phyloP scores from a whole-genome alignment of 2,888 invertebrate genomes.

The Ophraella communa region DNA sequence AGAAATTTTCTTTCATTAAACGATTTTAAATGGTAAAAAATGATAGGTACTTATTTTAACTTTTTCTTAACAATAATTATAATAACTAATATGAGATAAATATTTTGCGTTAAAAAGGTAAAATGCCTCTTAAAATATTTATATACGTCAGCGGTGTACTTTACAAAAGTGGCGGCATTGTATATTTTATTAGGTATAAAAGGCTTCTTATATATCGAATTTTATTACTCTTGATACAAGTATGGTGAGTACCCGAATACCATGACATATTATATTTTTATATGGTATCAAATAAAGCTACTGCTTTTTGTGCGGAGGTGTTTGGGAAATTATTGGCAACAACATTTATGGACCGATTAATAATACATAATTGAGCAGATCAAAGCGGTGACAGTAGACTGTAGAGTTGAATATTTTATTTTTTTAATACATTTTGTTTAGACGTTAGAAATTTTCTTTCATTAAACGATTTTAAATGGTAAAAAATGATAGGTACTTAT shows the following conservation, averaged over 20 bases:
- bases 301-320: not conserved
- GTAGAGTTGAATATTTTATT: too few relatives aligned
- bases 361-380: too few relatives aligned
- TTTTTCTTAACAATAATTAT: too few relatives aligned
- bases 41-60: too few relatives aligned
- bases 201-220: not conserved
- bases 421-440: too few relatives aligned
- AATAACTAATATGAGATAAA: too few relatives aligned
- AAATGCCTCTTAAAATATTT: conserved; percentile 4
- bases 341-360: not conserved
- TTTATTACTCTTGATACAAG: conserved; percentile 1
- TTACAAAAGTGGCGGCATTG: not conserved
- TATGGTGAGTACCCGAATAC: conserved; percentile 5
- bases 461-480: too few relatives aligned
- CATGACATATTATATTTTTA: not conserved
- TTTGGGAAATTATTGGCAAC: not conserved
- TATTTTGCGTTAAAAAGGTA: conserved; percentile 1
- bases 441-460: too few relatives aligned
- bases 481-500: too few relatives aligned
- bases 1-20: too few relatives aligned
- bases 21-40: too few relatives aligned
- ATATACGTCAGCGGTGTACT: not conserved
- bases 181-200: conserved; percentile 7
- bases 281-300: not conserved
- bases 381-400: too few relatives aligned